A percentile compares a stretch with the other conserved stretches of the same genome.
phyloP scores from a whole-genome alignment of 2,888 invertebrate species.

The Aleiodes alternator region DNA sequence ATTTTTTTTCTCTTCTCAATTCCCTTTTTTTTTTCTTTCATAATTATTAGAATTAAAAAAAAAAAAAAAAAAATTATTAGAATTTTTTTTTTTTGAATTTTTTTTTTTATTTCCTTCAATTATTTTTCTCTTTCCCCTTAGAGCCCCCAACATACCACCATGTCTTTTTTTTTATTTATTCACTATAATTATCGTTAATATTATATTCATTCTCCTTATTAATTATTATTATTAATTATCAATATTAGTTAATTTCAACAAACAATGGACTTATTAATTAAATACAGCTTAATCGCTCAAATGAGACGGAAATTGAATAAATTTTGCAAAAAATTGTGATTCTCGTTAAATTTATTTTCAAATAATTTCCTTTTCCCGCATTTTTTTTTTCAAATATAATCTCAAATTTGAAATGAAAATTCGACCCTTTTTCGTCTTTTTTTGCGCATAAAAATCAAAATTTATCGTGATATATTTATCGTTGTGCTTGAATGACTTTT shows the following conservation, averaged over 20 bases:
- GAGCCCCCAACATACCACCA: conserved; percentile 13
- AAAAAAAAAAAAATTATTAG: too few species aligned
- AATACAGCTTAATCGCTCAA: too few species aligned
- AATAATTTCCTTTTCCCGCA: too few species aligned
- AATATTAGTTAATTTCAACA: conserved; percentile 1
- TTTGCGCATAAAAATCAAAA: not conserved
- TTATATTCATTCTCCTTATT: too few species aligned
- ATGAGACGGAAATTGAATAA: too few species aligned
- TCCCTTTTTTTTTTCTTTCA: conserved; percentile 6
- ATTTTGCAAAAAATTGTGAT: too few species aligned
- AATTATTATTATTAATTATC: too few species aligned
- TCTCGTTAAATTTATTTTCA: too few species aligned
- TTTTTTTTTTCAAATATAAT: too few species aligned
- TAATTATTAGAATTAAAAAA: not conserved
- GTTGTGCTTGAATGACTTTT: conserved; percentile 31
- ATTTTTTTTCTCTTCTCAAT: not conserved
- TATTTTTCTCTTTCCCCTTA: conserved; percentile 13
- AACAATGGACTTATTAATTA: conserved; percentile 9
- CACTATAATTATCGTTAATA: not conserved
- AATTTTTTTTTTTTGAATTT: conserved; percentile 11
- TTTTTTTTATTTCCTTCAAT: conserved; percentile 13
- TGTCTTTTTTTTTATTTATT: not conserved
- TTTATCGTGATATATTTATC: conserved; percentile 16
- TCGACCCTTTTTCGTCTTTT: not conserved
- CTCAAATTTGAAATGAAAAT: not conserved